phyloP scores from a whole-genome alignment of 2,797 vertebrate genomes.

The Catostomus latipinnis region DNA sequence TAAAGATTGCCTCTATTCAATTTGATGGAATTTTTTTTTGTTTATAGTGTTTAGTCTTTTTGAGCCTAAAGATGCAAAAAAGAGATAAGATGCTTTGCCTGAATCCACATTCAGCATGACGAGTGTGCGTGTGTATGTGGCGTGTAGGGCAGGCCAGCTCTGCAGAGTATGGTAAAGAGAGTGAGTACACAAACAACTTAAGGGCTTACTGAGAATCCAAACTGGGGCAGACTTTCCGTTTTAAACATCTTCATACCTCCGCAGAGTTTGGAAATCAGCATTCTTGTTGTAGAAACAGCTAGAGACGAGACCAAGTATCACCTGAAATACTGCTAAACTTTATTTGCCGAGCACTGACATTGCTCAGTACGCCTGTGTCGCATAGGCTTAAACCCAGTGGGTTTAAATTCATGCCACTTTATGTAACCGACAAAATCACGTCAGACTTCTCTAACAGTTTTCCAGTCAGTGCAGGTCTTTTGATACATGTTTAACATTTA shows the following conservation, averaged over 20 bases:
- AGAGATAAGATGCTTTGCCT: background rate
- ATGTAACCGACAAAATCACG: background rate
- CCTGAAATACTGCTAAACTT: background rate
- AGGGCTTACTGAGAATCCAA: slow-evolving; percentile 43
- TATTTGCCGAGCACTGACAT: no score
- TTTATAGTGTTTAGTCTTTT: background rate
- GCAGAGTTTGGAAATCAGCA: slow-evolving; percentile 36
- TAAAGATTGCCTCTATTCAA: no score
- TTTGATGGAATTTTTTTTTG: no score
- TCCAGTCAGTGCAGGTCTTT: background rate
- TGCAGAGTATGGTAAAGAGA: slow-evolving; percentile 34
- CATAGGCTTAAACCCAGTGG: background rate
- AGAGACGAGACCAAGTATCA: background rate
- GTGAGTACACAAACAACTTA: slow-evolving; percentile 39
- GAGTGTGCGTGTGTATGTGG: background rate
- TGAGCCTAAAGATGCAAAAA: background rate
- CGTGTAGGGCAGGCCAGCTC: slow-evolving; percentile 20
- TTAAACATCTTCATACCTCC: slow-evolving; percentile 39
- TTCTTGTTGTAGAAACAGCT: background rate
- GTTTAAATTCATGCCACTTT: background rate
- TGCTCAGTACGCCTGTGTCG: background rate
- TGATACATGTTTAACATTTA: background rate
- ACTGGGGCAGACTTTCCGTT: slow-evolving; percentile 51
- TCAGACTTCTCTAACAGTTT: slow-evolving; percentile 14
- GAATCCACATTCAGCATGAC: no score